Conservation (phyloP, 2,797 vertebrate genomes). For the Anomalospiza imberbis region DNA sequence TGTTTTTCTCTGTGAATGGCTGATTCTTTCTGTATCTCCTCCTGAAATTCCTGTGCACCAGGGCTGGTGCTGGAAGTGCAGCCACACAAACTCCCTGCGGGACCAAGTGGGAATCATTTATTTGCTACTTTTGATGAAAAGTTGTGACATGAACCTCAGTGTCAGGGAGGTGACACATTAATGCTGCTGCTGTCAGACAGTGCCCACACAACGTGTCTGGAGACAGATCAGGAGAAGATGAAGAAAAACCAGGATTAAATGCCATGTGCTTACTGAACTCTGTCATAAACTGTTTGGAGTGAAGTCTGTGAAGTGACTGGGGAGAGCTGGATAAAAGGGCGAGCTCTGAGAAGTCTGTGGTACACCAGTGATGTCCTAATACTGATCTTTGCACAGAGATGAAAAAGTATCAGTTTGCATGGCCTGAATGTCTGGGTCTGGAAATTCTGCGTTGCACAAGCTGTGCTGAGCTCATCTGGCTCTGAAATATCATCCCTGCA, state of each 20-base stretch:
- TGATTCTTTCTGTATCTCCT: neutral
- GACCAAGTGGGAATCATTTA: fast-evolving
- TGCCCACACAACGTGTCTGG: neutral
- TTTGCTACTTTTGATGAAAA: neutral
- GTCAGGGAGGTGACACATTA: neutral
- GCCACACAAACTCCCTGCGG: neutral
- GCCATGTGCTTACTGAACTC: fast-evolving
- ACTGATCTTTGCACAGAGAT: neutral
- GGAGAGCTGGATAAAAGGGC: neutral
- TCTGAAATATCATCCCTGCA: neutral
- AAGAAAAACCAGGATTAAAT: neutral
- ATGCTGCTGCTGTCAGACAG: neutral
- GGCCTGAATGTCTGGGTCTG: neutral
- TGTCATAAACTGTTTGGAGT: fast-evolving
- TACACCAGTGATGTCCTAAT: fast-evolving
- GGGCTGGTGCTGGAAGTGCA: neutral
- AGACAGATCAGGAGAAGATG: neutral
- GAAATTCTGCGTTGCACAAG: too few species aligned
- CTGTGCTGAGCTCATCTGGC: neutral
- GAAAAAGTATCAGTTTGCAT: neutral
- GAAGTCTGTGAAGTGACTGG: fast-evolving
- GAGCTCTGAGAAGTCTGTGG: neutral
- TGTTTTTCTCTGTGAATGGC: neutral
- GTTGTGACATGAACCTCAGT: neutral
- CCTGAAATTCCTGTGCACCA: neutral